Evolutionary conservation across 2,888 invertebrate genomes (phyloP), one percentile per base, ranked within the genome.

Genomic region (Nephrotoma guestfalica): DNA sequence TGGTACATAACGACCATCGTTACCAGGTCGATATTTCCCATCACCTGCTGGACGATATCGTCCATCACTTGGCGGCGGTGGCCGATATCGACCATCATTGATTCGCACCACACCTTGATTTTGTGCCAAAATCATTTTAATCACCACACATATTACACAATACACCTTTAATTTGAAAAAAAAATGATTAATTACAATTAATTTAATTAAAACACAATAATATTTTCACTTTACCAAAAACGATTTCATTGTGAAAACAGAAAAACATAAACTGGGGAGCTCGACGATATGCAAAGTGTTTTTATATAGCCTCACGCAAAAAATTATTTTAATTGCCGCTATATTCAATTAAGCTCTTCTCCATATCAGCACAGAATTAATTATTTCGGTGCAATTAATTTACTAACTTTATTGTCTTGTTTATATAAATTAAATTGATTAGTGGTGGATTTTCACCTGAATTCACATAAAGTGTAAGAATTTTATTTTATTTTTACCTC

Each of bases 61-160:
- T 57, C 93, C 93, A 87, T 92, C 91, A 45, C 92, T 83, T 90
- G 92, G 89, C 93, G 93, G 86, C 91, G 91, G 0, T 90, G 83
- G 83, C 9, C 85, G 30, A 86, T 87, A 87, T 30, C 83, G 86
- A 11, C 87, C 87, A 88, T 90, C 89, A 71, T 71, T 71, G 30
- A 71, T 71, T 30, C 71, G 71, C 4, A 71, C 71, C 4, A 71
- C 71, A 30, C 9, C 30, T 30, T 71, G 15, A 71, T 30, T 71
- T 71, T 71, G 71, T 7, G 30, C 71, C 71, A 6, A 71, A 6
- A 71, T 11, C 71, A 71, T 30, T 30, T 71, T 18, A 71, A 71
- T 30, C 71, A 71, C 30, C 71, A 71, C 6, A 9, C 18, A 71
- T 71, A 71, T 1, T 71, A 71, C 30, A 71, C 71, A 71, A 9